Conservation (phyloP, 2,888 invertebrate species). For the Hypercompe scribonia region DNA sequence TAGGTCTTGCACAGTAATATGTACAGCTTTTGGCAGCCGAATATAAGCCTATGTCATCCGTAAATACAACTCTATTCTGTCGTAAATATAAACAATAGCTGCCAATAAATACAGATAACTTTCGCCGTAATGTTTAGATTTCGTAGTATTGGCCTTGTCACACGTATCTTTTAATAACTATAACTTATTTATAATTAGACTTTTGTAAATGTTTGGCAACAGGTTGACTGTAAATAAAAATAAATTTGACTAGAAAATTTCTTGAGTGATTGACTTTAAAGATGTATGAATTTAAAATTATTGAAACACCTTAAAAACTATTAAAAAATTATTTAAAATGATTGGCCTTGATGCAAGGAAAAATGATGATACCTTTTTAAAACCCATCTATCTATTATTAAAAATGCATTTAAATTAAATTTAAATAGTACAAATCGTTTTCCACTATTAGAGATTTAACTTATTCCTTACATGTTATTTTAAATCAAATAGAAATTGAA, state of each 20-base stretch:
- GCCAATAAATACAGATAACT: slow-evolving; percentile 1
- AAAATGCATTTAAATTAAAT: background rate
- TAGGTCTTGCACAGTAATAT: background rate
- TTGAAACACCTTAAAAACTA: too few relatives aligned
- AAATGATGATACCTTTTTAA: too few relatives aligned
- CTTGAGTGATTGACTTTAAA: background rate
- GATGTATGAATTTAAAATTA: too few relatives aligned
- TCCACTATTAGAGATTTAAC: background rate
- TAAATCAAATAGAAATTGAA: background rate
- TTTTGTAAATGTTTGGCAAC: background rate
- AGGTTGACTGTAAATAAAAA: background rate
- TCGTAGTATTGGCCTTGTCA: background rate
- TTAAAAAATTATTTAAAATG: background rate
- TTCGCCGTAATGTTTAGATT: background rate
- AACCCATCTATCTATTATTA: background rate
- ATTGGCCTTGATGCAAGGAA: too few relatives aligned
- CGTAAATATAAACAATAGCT: background rate
- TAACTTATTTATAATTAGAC: background rate
- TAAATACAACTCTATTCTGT: background rate
- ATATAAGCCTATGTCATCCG: background rate
- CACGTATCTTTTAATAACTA: background rate
- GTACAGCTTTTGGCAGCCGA: background rate
- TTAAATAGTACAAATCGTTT: too few relatives aligned
- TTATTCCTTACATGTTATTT: background rate
- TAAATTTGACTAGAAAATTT: background rate